Evolutionary conservation across 2,888 invertebrate genomes (phyloP).

Genomic region (Acanthosoma haemorrhoidale): DNA sequence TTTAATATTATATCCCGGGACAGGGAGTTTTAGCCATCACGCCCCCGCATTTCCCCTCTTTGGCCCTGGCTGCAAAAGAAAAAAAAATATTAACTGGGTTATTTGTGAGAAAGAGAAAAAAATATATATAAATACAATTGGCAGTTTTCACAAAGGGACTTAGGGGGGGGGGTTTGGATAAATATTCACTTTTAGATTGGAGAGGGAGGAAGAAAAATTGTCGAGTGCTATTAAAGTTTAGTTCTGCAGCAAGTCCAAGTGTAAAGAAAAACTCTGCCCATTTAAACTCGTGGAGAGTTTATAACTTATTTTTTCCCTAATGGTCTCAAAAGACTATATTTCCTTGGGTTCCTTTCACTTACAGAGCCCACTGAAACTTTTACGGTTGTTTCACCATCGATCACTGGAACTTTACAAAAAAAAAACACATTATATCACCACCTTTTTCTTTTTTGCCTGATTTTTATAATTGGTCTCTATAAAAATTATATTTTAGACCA

Average conservation of each 20-base stretch:
- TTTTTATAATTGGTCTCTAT: neutral
- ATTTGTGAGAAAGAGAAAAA: too few relatives aligned
- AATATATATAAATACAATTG: slow-evolving; percentile 8
- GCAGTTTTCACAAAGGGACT: too few relatives aligned
- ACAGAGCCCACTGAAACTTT: slow-evolving; percentile 21
- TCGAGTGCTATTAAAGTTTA: slow-evolving; percentile 19
- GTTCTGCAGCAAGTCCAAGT: slow-evolving; percentile 12
- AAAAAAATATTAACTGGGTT: too few relatives aligned
- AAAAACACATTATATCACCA: neutral
- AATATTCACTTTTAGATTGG: slow-evolving; percentile 13
- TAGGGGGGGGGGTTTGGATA: too few relatives aligned
- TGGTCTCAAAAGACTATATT: slow-evolving; percentile 25
- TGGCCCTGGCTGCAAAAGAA: too few relatives aligned
- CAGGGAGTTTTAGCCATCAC: too few relatives aligned
- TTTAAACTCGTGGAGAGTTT: slow-evolving; percentile 34
- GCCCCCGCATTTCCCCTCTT: too few relatives aligned
- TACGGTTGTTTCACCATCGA: neutral
- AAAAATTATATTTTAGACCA: too few relatives aligned
- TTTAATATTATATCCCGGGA: too few relatives aligned
- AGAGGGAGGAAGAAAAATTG: neutral
- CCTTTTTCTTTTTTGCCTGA: neutral
- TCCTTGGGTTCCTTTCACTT: slow-evolving; percentile 22
- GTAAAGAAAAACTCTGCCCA: slow-evolving; percentile 31
- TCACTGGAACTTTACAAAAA: slow-evolving; percentile 1
- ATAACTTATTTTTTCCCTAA: slow-evolving; percentile 37